Conservation (phyloP, 2,113 vertebrate genomes). For the Phrynocephalus versicolor region DNA sequence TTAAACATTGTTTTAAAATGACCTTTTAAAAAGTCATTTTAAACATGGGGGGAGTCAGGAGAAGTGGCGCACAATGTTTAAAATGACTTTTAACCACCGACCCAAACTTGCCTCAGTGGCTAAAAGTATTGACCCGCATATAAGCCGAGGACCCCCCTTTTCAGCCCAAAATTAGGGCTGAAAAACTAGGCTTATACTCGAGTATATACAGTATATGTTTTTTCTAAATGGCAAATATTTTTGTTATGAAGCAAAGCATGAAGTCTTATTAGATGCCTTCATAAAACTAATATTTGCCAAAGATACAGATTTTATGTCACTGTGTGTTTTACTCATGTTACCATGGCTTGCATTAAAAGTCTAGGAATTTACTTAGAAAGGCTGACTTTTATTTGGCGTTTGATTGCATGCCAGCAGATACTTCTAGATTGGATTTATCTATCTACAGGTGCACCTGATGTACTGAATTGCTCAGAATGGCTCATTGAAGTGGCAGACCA, state of each 20-base stretch:
- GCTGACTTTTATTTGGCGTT: constrained; percentile 58
- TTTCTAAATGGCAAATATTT: constrained; percentile 46
- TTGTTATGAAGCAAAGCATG: constrained; percentile 54
- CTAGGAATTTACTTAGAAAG: constrained; percentile 56
- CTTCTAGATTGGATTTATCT: background rate
- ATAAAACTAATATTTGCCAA: constrained; percentile 42
- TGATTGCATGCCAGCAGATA: constrained; percentile 40
- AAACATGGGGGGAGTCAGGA: too few species aligned
- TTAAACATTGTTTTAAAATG: too few species aligned
- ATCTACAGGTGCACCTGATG: background rate
- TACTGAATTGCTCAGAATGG: constrained; percentile 1
- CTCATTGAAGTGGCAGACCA: background rate
- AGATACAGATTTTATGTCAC: constrained; percentile 35
- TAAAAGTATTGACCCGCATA: too few species aligned
- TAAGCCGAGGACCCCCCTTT: too few species aligned
- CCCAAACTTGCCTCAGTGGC: too few species aligned
- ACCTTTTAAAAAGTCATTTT: too few species aligned
- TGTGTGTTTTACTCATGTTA: constrained; percentile 51
- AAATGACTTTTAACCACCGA: too few species aligned
- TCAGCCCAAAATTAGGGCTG: too few species aligned
- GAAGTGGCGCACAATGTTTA: too few species aligned
- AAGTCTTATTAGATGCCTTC: constrained; percentile 58
- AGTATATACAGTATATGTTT: constrained; percentile 61
- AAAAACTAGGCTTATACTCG: too few species aligned
- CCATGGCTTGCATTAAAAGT: constrained; percentile 48